phyloP scores from a whole-genome alignment of 2,113 vertebrate species.

The Pterocles gutturalis region DNA sequence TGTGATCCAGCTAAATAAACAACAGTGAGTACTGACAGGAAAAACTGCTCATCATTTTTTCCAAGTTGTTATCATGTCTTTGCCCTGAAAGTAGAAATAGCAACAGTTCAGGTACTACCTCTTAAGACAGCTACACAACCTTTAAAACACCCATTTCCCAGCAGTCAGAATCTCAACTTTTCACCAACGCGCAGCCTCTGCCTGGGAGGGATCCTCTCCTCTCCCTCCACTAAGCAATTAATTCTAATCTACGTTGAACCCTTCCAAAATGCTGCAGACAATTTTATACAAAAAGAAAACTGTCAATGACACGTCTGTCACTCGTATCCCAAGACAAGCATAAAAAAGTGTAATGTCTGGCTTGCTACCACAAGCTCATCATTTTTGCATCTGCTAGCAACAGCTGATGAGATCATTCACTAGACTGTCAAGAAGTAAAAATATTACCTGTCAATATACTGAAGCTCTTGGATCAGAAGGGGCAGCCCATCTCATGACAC shows the following conservation, averaged over 20 bases:
- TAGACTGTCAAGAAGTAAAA: not conserved
- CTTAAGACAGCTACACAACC: not conserved
- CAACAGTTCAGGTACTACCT: not conserved
- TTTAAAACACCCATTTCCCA: not conserved
- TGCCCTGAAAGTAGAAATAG: not conserved
- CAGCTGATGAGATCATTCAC: conserved; percentile 8
- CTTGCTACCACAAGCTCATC: not conserved
- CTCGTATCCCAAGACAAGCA: not conserved
- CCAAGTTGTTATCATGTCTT: not conserved
- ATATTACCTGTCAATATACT: not conserved
- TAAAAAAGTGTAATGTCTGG: not conserved
- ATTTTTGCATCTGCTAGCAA: conserved; percentile 31
- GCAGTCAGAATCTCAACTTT: not conserved
- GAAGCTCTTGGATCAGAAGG: not conserved
- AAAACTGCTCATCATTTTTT: not conserved
- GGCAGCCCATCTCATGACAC: not conserved
- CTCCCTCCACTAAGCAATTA: not conserved
- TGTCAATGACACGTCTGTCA: not conserved
- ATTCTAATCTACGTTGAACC: not conserved
- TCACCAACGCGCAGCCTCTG: not conserved
- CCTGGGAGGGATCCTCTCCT: not conserved
- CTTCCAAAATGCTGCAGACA: not conserved
- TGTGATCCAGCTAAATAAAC: not conserved
- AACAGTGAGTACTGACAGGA: not conserved
- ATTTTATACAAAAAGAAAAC: not conserved